phyloP scores from a whole-genome alignment of 2,888 invertebrate genomes.

The Eulithis testata region DNA sequence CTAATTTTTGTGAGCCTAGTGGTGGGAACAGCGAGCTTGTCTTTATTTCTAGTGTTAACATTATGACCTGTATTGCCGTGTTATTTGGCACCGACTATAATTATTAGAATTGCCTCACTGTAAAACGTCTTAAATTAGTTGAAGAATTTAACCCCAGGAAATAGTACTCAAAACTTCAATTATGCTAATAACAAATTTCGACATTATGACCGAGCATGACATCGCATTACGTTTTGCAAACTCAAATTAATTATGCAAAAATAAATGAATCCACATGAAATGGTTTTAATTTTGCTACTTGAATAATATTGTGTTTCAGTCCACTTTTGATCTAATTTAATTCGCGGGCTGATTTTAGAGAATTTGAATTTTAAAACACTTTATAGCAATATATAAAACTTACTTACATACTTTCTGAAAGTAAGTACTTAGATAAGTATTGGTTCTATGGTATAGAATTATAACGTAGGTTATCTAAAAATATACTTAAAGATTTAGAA shows the following conservation, averaged over 20 bases:
- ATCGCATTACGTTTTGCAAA: conserved; percentile 47
- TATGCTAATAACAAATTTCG: conserved; percentile 29
- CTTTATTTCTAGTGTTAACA: too few species aligned
- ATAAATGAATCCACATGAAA: conserved; percentile 36
- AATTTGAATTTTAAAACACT: background rate
- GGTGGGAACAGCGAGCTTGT: too few species aligned
- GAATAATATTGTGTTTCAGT: conserved; percentile 21
- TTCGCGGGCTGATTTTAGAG: conserved; percentile 6
- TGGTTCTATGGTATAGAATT: too few species aligned
- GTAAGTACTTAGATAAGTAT: too few species aligned
- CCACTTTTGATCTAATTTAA: conserved; percentile 32
- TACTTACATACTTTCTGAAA: too few species aligned
- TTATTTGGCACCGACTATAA: too few species aligned
- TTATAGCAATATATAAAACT: too few species aligned
- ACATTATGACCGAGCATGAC: conserved; percentile 45
- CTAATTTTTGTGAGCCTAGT: too few species aligned
- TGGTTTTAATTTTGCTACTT: conserved; percentile 24
- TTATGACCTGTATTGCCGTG: too few species aligned
- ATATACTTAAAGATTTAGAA: too few species aligned
- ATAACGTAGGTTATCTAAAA: too few species aligned
- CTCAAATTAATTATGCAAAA: conserved; percentile 44
- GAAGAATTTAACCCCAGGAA: conserved; percentile 13
- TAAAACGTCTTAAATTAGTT: conserved; percentile 2
- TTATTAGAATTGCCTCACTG: background rate
- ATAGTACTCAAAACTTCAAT: conserved; percentile 14